Base-by-base conservation (phyloP, 1,140 invertebrate species). In the Brachionus angularis region DNA sequence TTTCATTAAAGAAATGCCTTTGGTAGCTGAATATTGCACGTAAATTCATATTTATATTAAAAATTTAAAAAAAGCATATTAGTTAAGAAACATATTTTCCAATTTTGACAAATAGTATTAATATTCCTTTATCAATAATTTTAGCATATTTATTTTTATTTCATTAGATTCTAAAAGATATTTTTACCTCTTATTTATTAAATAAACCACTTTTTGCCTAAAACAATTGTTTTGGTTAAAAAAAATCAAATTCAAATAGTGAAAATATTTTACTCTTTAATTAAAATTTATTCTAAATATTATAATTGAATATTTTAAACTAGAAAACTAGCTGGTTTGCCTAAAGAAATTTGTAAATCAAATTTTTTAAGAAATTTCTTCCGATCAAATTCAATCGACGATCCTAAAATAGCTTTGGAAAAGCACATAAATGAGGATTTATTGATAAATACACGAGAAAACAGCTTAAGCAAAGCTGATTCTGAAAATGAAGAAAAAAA, bases 1-100 rank as follows among this genome's bases (percentile, higher is more conserved):
- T 46, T 67, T 67, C 36, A 33, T 67, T 4, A 67, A 67, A 47
- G 62, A 67, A 50, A 46, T 67, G 42, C 62, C 62, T n/a, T 18
- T 67, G 10, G 62, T 67, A 12, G 47, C 62, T 23, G 62, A 67
- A 16, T 67, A 67, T 25, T 67, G 62, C 62, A 46, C 21, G 62
- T 67, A 67, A 50, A 34, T 16, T 23, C 14, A 14, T 44, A 0
- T n/a, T n/a, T n/a, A n/a, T n/a, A n/a, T n/a, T n/a, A n/a, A n/a
- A n/a, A n/a, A n/a, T n/a, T n/a, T n/a, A n/a, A n/a, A n/a, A n/a
- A n/a, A n/a, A n/a, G n/a, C n/a, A n/a, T n/a, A n/a, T n/a, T n/a
- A n/a, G n/a, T n/a, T n/a, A n/a, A n/a, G n/a, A n/a, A n/a, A n/a
- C n/a, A n/a, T n/a, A n/a, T n/a, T n/a, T n/a, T n/a, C n/a, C n/a